Percentiles rank a stretch among this genome's conserved stretches.
Evolutionary conservation across 2,797 vertebrate species (phyloP).

Genomic region (Macropus fuliginosus): DNA sequence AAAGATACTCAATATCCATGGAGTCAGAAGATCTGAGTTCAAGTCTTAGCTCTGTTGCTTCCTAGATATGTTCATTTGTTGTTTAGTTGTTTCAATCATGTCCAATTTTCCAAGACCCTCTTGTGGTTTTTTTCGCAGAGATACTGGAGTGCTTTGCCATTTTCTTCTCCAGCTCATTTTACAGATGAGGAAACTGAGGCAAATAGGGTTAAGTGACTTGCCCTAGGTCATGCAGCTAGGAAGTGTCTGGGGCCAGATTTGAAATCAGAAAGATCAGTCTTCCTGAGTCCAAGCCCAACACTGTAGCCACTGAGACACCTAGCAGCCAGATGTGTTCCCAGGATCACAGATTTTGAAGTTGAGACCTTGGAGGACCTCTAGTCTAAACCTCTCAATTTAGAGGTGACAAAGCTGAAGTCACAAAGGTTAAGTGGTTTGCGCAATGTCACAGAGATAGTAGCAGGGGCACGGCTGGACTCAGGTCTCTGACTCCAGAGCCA

Average conservation of each 20-base stretch:
- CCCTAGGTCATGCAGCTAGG: not conserved
- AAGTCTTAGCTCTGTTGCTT: slow-evolving; percentile 24
- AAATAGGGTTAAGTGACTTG: slow-evolving; percentile 1
- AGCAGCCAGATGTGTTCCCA: not conserved
- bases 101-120: not conserved
- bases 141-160: not conserved
- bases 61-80: slow-evolving; percentile 24
- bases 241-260: not conserved
- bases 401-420: not conserved
- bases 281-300: not conserved
- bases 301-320: not conserved
- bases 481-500: not conserved
- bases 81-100: not conserved
- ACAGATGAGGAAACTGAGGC: not conserved
- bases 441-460: too few species aligned
- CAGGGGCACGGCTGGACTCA: not conserved
- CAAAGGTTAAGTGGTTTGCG: not conserved
- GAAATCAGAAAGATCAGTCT: not conserved
- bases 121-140: slow-evolving; percentile 18
- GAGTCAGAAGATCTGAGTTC: not conserved
- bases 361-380: not conserved
- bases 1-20: not conserved
- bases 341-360: not conserved
- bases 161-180: slow-evolving; percentile 31
- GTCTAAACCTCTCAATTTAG: not conserved